Percentiles rank a stretch among this genome's conserved stretches.
Conservation (phyloP, 2,888 invertebrate species). For the Melikaiella ostensackeni region DNA sequence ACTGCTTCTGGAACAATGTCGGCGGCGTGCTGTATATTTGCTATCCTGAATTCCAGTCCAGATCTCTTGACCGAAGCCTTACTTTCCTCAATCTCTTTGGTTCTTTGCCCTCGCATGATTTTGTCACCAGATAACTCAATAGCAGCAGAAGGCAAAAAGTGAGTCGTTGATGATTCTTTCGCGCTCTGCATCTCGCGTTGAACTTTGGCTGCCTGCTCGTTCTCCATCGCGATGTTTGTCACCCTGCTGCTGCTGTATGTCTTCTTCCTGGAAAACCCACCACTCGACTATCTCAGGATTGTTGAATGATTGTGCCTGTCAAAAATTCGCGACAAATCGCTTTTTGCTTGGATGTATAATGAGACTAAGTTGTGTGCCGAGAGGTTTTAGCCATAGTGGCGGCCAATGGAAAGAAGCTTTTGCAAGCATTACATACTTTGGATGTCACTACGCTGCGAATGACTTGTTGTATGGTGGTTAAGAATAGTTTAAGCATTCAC, state of each 20-base stretch:
- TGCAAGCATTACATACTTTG: conserved; percentile 13
- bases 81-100: not conserved
- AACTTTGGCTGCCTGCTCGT: conserved; percentile 63
- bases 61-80: not conserved
- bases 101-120: not conserved
- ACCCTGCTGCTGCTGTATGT: conserved; percentile 68
- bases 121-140: not conserved
- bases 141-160: not conserved
- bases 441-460: conserved; percentile 20
- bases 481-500: conserved; percentile 43
- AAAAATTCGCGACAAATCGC: conserved; percentile 39
- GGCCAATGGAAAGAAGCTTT: conserved; percentile 14
- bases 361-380: conserved; percentile 5
- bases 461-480: conserved; percentile 23
- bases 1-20: conserved; percentile 3
- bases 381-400: conserved; percentile 5
- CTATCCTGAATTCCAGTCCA: not conserved
- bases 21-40: not conserved
- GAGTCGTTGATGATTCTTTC: conserved; percentile 40
- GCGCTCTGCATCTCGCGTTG: conserved; percentile 42
- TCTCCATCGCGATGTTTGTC: conserved; percentile 64
- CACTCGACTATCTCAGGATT: conserved; percentile 62
- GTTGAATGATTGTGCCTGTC: conserved; percentile 54
- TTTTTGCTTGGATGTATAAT: conserved; percentile 41
- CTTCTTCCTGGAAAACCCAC: conserved; percentile 69